Conservation (phyloP, 2,797 vertebrate genomes). For the Acanthiza pusilla region DNA sequence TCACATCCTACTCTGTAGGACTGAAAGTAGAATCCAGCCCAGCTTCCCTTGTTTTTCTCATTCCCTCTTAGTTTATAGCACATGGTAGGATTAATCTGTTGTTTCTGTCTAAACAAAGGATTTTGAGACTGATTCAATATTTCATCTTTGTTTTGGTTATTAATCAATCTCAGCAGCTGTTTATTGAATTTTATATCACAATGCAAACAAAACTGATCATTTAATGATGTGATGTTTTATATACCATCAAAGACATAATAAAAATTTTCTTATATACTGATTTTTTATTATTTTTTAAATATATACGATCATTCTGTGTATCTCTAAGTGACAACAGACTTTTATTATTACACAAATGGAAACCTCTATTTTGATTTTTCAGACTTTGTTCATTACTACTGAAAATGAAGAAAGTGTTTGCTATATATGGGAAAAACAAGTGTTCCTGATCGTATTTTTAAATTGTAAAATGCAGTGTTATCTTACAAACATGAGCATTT, state of each 20-base stretch:
- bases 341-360: neutral
- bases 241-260: neutral
- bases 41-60: neutral
- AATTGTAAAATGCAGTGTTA: neutral
- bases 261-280: neutral
- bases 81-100: neutral
- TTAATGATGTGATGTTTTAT: slow-evolving; percentile 21
- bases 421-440: neutral
- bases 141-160: slow-evolving; percentile 12
- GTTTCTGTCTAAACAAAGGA: neutral
- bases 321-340: neutral
- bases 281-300: neutral
- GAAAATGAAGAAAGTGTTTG: neutral
- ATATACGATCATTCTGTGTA: neutral
- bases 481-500: neutral
- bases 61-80: neutral
- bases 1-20: neutral
- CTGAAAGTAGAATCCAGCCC: neutral
- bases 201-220: neutral
- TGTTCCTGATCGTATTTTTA: neutral
- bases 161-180: neutral
- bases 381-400: neutral
- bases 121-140: neutral
- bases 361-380: neutral
- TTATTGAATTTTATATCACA: neutral